These are phyloP conservation scores for Ips nitidus DNA, from an alignment of 1,140 invertebrate genomes.

Conservation along the genomic window DNA sequence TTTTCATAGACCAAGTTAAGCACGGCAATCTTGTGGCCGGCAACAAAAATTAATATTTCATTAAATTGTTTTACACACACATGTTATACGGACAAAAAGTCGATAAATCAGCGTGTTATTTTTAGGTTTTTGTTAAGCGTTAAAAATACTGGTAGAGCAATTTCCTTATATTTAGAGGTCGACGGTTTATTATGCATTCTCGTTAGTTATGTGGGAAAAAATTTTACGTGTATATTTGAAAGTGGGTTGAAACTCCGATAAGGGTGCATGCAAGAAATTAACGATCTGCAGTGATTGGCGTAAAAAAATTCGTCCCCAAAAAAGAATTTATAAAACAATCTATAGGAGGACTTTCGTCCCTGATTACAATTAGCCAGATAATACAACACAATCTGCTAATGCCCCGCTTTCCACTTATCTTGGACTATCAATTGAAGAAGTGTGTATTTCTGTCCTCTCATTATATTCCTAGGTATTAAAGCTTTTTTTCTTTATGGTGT, in stretches of 20 bases:
- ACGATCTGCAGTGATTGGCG: too few species aligned
- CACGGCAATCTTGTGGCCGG: constrained; percentile 5
- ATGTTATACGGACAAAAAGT: constrained; percentile 4
- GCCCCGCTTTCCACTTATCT: too few species aligned
- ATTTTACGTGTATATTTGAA: constrained; percentile 1
- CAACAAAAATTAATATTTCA: constrained; percentile 25
- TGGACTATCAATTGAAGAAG: too few species aligned
- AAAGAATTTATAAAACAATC: too few species aligned
- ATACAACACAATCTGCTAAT: too few species aligned
- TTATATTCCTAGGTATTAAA: too few species aligned
- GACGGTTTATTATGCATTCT: neutral
- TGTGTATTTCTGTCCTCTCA: too few species aligned
- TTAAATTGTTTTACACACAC: constrained; percentile 21
- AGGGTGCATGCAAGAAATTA: neutral
- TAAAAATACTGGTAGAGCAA: constrained; percentile 11
- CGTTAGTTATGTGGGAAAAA: neutral
- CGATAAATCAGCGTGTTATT: constrained; percentile 12
- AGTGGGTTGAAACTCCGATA: neutral
- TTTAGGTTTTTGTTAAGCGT: constrained; percentile 5
- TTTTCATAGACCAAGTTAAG: constrained; percentile 11
- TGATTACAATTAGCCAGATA: too few species aligned
- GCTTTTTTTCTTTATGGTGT: too few species aligned
- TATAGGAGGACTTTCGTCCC: too few species aligned
- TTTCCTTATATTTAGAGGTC: neutral
- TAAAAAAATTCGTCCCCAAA: too few species aligned